Evolutionary conservation across 2,797 vertebrate genomes (phyloP).

Genomic region (Hemitrygon akajei): DNA sequence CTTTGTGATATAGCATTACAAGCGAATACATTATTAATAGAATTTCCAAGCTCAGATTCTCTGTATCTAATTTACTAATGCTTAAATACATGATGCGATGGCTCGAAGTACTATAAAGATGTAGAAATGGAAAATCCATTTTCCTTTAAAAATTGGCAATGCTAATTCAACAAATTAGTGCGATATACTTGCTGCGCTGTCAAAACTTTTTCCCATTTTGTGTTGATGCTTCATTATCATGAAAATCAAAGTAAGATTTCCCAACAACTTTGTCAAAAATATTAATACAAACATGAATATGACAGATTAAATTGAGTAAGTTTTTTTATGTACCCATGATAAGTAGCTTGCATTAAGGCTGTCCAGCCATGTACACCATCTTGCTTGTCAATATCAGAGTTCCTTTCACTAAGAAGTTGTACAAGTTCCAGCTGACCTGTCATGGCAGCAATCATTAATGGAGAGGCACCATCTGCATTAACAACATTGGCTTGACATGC

Average conservation of each 20-base stretch:
- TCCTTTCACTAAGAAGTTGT: constrained; percentile 88
- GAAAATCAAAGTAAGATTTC: neutral
- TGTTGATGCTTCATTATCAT: neutral
- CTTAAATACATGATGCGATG: neutral
- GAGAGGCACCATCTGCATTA: constrained; percentile 85
- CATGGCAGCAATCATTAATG: constrained; percentile 91
- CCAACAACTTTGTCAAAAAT: neutral
- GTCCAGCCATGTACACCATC: constrained; percentile 91
- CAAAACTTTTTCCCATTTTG: neutral
- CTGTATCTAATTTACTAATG: neutral
- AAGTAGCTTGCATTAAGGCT: constrained; percentile 94
- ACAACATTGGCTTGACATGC: constrained; percentile 77
- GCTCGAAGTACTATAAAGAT: neutral
- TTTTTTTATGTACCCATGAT: constrained; percentile 73
- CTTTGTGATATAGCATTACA: neutral
- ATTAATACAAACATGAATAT: neutral
- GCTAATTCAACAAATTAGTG: neutral
- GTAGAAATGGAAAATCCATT: neutral
- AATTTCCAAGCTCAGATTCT: neutral
- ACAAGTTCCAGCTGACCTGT: constrained; percentile 84
- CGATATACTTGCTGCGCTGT: neutral
- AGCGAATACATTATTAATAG: neutral
- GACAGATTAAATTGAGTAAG: neutral
- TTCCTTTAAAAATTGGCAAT: neutral
- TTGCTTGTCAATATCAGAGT: constrained; percentile 80